Percentiles rank a stretch among this genome's conserved stretches.
Conservation (phyloP, 2,888 invertebrate species). For the Silvanus unidentatus region DNA sequence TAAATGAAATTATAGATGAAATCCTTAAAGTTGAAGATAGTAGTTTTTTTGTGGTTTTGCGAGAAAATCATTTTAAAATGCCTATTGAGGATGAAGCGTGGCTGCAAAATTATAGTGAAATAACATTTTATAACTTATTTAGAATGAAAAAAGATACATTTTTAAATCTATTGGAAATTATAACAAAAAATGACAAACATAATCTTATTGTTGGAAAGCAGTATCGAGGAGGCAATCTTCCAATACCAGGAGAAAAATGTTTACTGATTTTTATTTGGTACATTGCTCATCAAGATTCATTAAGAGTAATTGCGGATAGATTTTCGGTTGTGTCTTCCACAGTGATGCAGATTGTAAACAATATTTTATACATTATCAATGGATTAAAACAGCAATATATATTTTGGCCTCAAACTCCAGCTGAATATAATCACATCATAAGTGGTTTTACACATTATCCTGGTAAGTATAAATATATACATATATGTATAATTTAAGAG, state of each 20-base stretch:
- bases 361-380: conserved; percentile 8
- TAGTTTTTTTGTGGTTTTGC: no score
- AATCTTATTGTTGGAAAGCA: conserved; percentile 9
- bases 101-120: not conserved
- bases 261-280: conserved; percentile 9
- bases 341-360: conserved; percentile 4
- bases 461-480: no score
- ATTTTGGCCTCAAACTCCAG: conserved; percentile 13
- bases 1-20: no score
- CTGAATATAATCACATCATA: conserved; percentile 6
- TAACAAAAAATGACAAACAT: conserved; percentile 7
- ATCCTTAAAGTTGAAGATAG: no score
- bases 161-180: conserved; percentile 3
- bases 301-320: not conserved
- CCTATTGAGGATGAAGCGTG: not conserved
- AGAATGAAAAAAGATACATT: conserved; percentile 9
- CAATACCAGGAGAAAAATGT: conserved; percentile 1
- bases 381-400: conserved; percentile 12
- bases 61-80: no score
- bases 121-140: conserved; percentile 4
- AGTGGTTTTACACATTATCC: conserved; percentile 6
- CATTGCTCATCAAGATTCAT: conserved; percentile 2
- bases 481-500: no score
- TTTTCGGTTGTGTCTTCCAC: not conserved
- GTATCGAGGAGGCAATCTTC: conserved; percentile 12